These are phyloP conservation scores for Morone saxatilis DNA, from an alignment of 2,113 vertebrate species.

Conservation along the genomic window DNA sequence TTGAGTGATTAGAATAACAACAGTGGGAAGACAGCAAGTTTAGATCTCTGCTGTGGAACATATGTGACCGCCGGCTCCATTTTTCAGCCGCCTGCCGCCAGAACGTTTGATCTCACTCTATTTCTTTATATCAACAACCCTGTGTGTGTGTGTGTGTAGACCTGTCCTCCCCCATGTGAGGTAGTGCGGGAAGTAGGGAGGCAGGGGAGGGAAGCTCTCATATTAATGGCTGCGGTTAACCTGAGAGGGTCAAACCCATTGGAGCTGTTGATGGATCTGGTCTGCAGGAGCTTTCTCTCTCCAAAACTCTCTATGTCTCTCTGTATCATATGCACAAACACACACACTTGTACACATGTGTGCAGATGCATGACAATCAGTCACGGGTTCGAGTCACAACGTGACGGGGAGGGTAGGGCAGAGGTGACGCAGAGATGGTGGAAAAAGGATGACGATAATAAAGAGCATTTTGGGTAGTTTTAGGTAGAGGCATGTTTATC, in stretches of 20 bases:
- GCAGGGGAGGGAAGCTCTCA: constrained; percentile 85
- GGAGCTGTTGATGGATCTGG: constrained; percentile 94
- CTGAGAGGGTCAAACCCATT: constrained; percentile 98
- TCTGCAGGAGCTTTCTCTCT: constrained; percentile 85
- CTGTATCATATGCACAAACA: constrained; percentile 4
- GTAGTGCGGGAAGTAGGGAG: constrained; percentile 66
- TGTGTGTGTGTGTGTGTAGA: constrained; percentile 15
- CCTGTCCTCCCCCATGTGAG: constrained; percentile 71
- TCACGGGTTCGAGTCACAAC: background rate
- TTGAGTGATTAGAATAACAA: constrained; percentile 73
- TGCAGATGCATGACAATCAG: constrained; percentile 21
- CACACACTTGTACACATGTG: constrained; percentile 1
- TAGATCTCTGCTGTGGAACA: constrained; percentile 60
- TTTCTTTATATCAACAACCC: constrained; percentile 54
- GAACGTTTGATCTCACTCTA: constrained; percentile 65
- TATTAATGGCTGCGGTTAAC: constrained; percentile 96
- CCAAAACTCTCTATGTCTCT: constrained; percentile 73
- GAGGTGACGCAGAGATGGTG: background rate
- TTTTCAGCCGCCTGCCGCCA: constrained; percentile 45
- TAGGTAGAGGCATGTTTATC: constrained; percentile 16
- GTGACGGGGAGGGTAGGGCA: constrained; percentile 3
- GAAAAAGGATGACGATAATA: constrained; percentile 8
- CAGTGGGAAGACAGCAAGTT: constrained; percentile 55
- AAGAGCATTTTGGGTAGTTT: constrained; percentile 12
- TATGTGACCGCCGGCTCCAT: constrained; percentile 59